Base-by-base conservation (phyloP, 2,797 vertebrate genomes). In the Pelochelys cantorii region DNA sequence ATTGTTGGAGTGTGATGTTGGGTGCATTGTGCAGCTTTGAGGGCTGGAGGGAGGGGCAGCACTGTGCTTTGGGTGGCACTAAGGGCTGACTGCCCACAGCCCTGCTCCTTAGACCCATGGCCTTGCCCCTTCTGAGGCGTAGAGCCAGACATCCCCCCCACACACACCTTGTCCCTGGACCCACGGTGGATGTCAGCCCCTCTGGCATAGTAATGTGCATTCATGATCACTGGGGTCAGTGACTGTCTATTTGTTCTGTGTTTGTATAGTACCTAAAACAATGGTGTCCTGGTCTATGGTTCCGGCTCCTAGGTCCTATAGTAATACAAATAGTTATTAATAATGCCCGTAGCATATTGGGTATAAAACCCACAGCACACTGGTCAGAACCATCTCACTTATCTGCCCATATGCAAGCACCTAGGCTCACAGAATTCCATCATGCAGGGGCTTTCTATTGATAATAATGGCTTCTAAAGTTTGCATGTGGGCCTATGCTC, bases 401-500 rank as follows among this genome's bases (percentile, higher is more conserved):
- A 4, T 77, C 74, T 84, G 55, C 25, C 27, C 48, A 37, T 34
- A 71, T 37, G 34, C 34, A 37, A 37, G 68, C 18, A 22, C 34
- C 68, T 37, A 37, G 8, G 9, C 5, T 37, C 34, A 71, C 34
- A 34, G n/a, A 71, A 23, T 37, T 79, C 3, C 27, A 78, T 89
- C 59, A 52, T 42, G 57, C 55, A 2, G 4, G 34, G 20, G 3
- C n/a, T 68, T 71, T 7, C 29, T 77, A 1, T 0, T 59, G 29
- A 31, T 77, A 62, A 17, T 29, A 90, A 20, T 83, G 79, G 2
- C n/a, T 29, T 90, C 37, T 56, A 71, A 53, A 81, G 8, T 7
- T 92, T 55, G n/a, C 42, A 2, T 10, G 29, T 23, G 5, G 2
- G 1, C 5, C 83, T 79, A 82, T 0, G 0, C 4, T 77, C 87